phyloP scores from a whole-genome alignment of 2,888 invertebrate genomes.

The Liopterus haemorrhoidalis region DNA sequence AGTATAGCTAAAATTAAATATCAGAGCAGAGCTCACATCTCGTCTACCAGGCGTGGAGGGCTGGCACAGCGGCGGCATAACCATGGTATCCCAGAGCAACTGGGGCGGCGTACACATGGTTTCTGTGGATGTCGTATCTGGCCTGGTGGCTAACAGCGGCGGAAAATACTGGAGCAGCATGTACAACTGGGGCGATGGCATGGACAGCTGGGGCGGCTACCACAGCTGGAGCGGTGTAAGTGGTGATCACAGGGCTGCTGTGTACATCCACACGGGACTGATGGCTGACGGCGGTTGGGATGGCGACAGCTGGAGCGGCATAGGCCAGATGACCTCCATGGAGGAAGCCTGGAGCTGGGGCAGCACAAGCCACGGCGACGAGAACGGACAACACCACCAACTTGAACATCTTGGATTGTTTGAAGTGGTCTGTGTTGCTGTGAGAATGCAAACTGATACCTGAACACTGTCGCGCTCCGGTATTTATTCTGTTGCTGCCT shows the following conservation, averaged over 20 bases:
- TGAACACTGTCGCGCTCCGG: too few species aligned
- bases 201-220: constrained; percentile 30
- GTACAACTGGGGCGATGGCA: constrained; percentile 22
- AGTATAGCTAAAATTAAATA: too few species aligned
- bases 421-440: constrained; percentile 22
- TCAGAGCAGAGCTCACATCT: too few species aligned
- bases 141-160: constrained; percentile 34
- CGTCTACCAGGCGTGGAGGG: constrained; percentile 10
- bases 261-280: constrained; percentile 29
- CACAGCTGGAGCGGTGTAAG: constrained; percentile 18
- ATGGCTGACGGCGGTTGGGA: constrained; percentile 30
- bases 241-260: constrained; percentile 18
- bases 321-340: constrained; percentile 28
- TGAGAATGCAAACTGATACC: too few species aligned
- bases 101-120: constrained; percentile 19
- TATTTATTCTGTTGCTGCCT: too few species aligned
- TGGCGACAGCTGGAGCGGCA: constrained; percentile 37
- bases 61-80: constrained; percentile 13
- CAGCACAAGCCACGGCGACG: constrained; percentile 16
- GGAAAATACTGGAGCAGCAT: too few species aligned
- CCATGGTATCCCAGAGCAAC: constrained; percentile 18
- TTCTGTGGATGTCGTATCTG: constrained; percentile 27
- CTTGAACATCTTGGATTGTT: constrained; percentile 20
- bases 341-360: constrained; percentile 37
- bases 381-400: constrained; percentile 20